Percentiles rank a stretch among this genome's conserved stretches.
Conservation (phyloP, 2,888 invertebrate genomes). For the Epirrhoe tristata region DNA sequence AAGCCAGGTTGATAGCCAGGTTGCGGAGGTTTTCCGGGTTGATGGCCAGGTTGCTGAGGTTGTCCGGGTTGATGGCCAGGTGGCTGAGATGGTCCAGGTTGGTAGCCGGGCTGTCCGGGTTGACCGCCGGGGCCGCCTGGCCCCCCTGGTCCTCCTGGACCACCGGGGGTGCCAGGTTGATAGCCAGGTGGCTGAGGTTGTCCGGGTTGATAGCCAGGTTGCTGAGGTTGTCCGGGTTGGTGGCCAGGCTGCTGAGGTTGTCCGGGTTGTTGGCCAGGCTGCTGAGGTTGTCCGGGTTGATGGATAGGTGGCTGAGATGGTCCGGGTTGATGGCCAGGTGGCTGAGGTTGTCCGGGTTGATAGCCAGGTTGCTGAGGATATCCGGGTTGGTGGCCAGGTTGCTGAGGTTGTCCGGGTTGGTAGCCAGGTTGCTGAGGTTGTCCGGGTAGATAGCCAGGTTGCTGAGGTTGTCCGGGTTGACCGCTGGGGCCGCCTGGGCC, state of each 20-base stretch:
- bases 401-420: not conserved
- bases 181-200: slow-evolving; percentile 30
- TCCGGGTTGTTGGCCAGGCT: not conserved
- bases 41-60: not conserved
- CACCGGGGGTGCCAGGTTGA: slow-evolving; percentile 21
- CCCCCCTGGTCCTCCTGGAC: slow-evolving; percentile 40
- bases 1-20: slow-evolving; percentile 13
- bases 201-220: slow-evolving; percentile 35
- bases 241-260: not conserved
- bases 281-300: not conserved
- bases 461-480: slow-evolving; percentile 38
- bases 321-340: not conserved
- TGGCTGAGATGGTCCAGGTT: slow-evolving; percentile 45
- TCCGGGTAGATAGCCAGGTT: slow-evolving; percentile 51
- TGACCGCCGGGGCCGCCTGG: slow-evolving; percentile 19
- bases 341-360: slow-evolving; percentile 7
- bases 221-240: not conserved
- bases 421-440: not conserved
- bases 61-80: slow-evolving; percentile 51
- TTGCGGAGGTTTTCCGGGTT: slow-evolving; percentile 18
- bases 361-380: slow-evolving; percentile 33
- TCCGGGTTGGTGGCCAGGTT: slow-evolving; percentile 37
- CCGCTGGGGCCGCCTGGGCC: slow-evolving; percentile 11
- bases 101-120: slow-evolving; percentile 1
- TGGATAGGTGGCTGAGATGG: not conserved